These are phyloP conservation scores for Leucophenga maculata DNA, from an alignment of 2,888 invertebrate genomes.

Conservation along the genomic window DNA sequence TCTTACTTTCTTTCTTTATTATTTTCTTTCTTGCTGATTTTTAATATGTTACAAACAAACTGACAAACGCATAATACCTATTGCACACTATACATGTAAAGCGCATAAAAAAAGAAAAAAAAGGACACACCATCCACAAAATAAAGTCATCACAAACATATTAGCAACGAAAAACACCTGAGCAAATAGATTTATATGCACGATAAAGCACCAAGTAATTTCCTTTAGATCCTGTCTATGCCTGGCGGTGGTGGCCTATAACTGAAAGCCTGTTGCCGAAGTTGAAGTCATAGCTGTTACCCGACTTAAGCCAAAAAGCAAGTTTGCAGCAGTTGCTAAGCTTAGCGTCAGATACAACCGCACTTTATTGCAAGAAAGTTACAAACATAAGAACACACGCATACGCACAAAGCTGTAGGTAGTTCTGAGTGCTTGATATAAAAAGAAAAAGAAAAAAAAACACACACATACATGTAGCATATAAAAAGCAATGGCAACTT, in stretches of 20 bases:
- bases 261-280: conserved; percentile 49
- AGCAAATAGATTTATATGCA: conserved; percentile 68
- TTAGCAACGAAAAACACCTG: conserved; percentile 67
- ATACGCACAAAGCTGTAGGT: conserved; percentile 41
- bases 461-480: conserved; percentile 11
- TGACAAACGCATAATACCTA: no score
- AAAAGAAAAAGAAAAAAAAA: conserved; percentile 23
- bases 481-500: conserved; percentile 19
- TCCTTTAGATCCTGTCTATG: conserved; percentile 60
- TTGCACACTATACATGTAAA: no score
- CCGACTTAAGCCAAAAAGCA: conserved; percentile 61
- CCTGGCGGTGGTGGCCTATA: conserved; percentile 5
- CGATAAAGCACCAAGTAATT: conserved; percentile 61
- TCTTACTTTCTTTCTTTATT: no score
- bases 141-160: conserved; percentile 69
- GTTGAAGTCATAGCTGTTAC: no score
- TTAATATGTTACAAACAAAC: no score
- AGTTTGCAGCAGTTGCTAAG: conserved; percentile 15
- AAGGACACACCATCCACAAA: conserved; percentile 58
- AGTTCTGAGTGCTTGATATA: conserved; percentile 37
- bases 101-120: conserved; percentile 18
- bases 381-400: conserved; percentile 34
- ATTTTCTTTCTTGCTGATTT: no score
- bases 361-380: conserved; percentile 67
- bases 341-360: conserved; percentile 56